A percentile compares a stretch with the other conserved stretches of the same genome.
These are phyloP conservation scores for Montifringilla adamsi DNA, from an alignment of 2,113 vertebrate species.

Conservation along the genomic window DNA sequence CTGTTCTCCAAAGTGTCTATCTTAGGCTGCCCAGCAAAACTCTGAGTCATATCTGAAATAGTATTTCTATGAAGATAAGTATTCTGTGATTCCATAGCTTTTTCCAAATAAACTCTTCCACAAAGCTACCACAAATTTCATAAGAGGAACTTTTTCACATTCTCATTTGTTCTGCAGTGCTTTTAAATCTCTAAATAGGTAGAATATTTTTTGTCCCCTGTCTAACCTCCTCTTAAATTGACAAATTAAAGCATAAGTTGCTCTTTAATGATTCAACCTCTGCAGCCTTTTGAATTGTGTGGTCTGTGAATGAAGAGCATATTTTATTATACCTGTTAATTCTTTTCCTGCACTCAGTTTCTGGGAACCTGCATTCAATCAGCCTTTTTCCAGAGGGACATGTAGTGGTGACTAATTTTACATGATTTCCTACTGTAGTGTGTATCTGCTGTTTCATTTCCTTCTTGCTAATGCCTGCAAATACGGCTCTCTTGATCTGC, in stretches of 20 bases:
- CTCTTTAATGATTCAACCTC: neutral
- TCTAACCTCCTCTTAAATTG: neutral
- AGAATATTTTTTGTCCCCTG: neutral
- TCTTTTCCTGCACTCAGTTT: neutral
- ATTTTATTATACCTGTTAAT: neutral
- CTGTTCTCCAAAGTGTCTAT: neutral
- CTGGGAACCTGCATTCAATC: neutral
- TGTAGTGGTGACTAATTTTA: constrained; percentile 34
- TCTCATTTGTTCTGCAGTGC: neutral
- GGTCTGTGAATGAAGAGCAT: neutral
- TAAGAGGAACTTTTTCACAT: neutral
- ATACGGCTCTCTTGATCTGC: constrained; percentile 23
- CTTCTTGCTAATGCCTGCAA: constrained; percentile 32
- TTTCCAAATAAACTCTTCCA: neutral
- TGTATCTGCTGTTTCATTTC: constrained; percentile 28
- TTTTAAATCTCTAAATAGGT: neutral
- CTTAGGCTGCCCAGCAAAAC: neutral
- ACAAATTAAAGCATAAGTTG: neutral
- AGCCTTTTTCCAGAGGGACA: neutral
- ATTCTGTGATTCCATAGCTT: neutral
- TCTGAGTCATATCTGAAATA: neutral
- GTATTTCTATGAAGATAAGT: neutral
- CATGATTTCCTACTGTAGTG: neutral
- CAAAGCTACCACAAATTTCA: neutral
- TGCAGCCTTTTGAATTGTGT: neutral